Percentiles rank a stretch among this genome's conserved stretches.
Conservation (phyloP, 2,113 vertebrate genomes). For the Muscicapa adusta region DNA sequence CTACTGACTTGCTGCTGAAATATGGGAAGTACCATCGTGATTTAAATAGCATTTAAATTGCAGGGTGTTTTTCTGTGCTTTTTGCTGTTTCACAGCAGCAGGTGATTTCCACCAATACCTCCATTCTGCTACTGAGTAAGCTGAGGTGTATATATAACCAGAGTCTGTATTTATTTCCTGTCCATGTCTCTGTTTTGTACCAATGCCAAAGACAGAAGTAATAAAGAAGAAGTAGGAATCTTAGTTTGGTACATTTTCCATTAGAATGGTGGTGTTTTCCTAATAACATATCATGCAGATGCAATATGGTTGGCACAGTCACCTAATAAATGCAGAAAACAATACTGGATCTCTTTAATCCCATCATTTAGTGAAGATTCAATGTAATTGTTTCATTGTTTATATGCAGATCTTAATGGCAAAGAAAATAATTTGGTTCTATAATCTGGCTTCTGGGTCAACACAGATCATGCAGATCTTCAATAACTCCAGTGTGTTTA, state of each 20-base stretch:
- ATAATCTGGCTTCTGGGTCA: not conserved
- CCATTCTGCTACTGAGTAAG: not conserved
- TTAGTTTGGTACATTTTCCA: not conserved
- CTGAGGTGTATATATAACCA: not conserved
- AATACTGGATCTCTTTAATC: not conserved
- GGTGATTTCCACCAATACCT: not conserved
- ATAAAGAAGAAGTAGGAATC: not conserved
- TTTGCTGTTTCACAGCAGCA: not conserved
- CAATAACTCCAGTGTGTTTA: not conserved
- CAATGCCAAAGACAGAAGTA: not conserved
- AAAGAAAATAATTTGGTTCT: not conserved
- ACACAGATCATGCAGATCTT: not conserved
- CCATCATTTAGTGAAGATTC: not conserved
- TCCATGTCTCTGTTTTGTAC: not conserved
- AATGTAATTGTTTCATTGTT: not conserved
- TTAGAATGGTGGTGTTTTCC: not conserved
- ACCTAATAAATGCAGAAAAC: not conserved
- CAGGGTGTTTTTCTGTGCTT: not conserved
- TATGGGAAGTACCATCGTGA: not conserved
- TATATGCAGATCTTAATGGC: not conserved
- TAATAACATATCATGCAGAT: not conserved
- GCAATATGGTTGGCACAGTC: accelerated
- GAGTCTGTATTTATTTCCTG: not conserved
- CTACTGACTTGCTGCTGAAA: constrained; percentile 5
- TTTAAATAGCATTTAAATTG: not conserved